Evolutionary conservation across 2,113 vertebrate genomes (phyloP), one percentile per base, ranked within the genome.

Genomic region (Tetrax tetrax): DNA sequence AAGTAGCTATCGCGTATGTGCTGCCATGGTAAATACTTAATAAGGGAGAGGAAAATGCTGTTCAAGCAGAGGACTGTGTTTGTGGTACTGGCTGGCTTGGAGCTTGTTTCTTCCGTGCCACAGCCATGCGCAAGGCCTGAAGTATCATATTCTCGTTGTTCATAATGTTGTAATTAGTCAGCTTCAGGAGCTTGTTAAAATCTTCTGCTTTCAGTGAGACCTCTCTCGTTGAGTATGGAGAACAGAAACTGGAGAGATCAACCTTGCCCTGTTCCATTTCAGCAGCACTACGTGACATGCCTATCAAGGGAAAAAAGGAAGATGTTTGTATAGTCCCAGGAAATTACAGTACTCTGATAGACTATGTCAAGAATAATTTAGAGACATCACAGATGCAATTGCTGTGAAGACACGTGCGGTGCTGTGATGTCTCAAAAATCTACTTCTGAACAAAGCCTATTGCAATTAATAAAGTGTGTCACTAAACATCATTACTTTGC

Each of bases 91-190:
- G 1, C 70, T 95, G 95, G 63, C 79, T 74, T 5, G 2, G 60
- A 64, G 72, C 19, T 82, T 93, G 94, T 37, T 95, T 97, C 77
- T 97, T 97, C 57, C 78, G 70, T 83, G 95, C 95, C 79, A 97
- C 92, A 33, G 91, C 92, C 1, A 1, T 89, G 70, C 94, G 97
- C 91, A 98, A 77, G 59, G 97, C 97, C 68, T 97, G 96, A 10
- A 98, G 84, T 91, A 99, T 97, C 53, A 74, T 24, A 3, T 78
- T 94, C 66, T 96, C 97, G 8, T 98, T 99, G 97, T 98, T 99
- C 77, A 64, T 76, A 9, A 99, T 60, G 27, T 99, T 99, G 90
- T 98, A 99, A 77, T 98, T 88, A 28, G 97, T 96, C 72, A 99
- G 97, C 12, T 96, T 95, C 82, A 98, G 80, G 45, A 99, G 97